These are phyloP conservation scores for Zophobas atratus DNA, from an alignment of 1,140 invertebrate genomes.

Conservation along the genomic window DNA sequence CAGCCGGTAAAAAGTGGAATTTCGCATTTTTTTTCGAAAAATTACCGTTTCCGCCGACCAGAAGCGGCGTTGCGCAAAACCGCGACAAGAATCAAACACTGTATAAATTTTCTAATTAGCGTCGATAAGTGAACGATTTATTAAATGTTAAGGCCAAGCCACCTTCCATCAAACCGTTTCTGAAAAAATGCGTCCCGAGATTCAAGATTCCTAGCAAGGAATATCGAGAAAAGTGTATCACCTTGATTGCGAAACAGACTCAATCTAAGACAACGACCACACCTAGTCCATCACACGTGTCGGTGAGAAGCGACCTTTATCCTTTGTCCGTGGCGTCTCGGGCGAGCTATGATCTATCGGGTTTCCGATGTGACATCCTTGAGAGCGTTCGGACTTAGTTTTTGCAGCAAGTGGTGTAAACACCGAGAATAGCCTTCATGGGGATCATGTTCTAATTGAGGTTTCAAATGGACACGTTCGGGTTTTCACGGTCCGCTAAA, in stretches of 20 bases:
- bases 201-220: conserved; percentile 53
- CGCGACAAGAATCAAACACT: conserved; percentile 23
- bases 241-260: conserved; percentile 43
- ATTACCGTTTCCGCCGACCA: conserved; percentile 1
- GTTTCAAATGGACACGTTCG: conserved; percentile 45
- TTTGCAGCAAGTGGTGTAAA: conserved; percentile 29
- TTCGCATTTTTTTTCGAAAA: neutral
- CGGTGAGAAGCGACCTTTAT: conserved; percentile 34
- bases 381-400: conserved; percentile 9
- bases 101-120: conserved; percentile 36
- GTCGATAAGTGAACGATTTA: conserved; percentile 44
- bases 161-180: conserved; percentile 47
- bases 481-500: conserved; percentile 46
- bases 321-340: conserved; percentile 33
- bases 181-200: conserved; percentile 47
- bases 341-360: conserved; percentile 44
- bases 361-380: conserved; percentile 43
- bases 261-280: conserved; percentile 49
- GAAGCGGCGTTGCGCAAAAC: conserved; percentile 18
- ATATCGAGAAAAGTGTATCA: conserved; percentile 55
- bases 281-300: conserved; percentile 36
- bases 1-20: neutral
- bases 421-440: conserved; percentile 47
- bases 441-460: conserved; percentile 44
- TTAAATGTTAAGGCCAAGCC: conserved; percentile 54